Conservation (phyloP, 2,113 vertebrate genomes). For the Brachypodius melanocephalos region DNA sequence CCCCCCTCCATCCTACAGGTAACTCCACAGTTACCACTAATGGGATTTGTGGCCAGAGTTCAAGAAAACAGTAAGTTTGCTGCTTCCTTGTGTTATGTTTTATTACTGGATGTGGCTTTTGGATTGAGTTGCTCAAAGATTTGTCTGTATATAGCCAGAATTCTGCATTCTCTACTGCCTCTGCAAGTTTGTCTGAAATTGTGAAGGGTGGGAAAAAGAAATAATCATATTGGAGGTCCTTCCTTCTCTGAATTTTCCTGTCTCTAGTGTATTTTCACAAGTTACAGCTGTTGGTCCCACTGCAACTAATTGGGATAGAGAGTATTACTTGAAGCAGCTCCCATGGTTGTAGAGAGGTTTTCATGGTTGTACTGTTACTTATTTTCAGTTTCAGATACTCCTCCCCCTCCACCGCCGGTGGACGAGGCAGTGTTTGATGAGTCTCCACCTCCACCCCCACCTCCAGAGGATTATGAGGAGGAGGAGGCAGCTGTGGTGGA, state of each 20-base stretch:
- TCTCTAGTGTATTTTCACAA: not conserved
- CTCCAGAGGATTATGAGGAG: constrained; percentile 94
- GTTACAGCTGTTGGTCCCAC: not conserved
- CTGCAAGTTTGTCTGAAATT: not conserved
- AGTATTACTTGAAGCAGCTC: not conserved
- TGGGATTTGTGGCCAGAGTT: constrained; percentile 99
- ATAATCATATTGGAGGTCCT: not conserved
- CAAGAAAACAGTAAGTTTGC: constrained; percentile 99
- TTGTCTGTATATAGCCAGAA: not conserved
- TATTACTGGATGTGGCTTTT: constrained; percentile 56
- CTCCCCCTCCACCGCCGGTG: constrained; percentile 86
- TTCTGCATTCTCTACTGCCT: not conserved
- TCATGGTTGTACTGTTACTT: not conserved
- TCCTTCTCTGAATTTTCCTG: not conserved
- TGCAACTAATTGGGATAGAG: not conserved
- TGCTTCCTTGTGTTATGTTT: constrained; percentile 71
- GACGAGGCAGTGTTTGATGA: constrained; percentile 89
- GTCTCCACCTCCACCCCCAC: constrained; percentile 87
- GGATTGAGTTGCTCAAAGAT: not conserved
- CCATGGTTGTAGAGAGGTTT: not conserved
- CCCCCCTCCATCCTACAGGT: constrained; percentile 98
- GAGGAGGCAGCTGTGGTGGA: constrained; percentile 98
- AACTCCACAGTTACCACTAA: constrained; percentile 98
- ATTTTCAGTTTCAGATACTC: constrained; percentile 86
- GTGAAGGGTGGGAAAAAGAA: not conserved